These are phyloP conservation scores for Pectinophora gossypiella DNA, from an alignment of 1,140 invertebrate species.

Conservation along the genomic window DNA sequence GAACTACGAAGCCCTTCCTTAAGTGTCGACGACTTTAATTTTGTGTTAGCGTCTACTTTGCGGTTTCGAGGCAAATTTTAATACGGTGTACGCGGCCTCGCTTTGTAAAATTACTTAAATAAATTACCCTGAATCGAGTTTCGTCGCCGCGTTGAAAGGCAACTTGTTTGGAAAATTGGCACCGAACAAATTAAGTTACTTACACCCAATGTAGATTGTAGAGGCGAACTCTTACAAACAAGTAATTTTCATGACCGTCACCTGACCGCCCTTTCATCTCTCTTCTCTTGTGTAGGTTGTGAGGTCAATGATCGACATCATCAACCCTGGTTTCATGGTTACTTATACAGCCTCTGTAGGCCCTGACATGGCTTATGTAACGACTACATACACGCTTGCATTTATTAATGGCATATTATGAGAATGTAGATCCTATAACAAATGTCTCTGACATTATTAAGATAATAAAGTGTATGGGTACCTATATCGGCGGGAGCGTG, in stretches of 20 bases:
- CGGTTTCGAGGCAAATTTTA: slow-evolving; percentile 68
- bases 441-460: slow-evolving; percentile 12
- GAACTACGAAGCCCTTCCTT: slow-evolving; percentile 66
- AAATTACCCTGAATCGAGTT: slow-evolving; percentile 62
- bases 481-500: slow-evolving; percentile 24
- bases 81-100: slow-evolving; percentile 53
- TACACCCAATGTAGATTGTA: background rate
- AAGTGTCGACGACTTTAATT: slow-evolving; percentile 74
- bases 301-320: too few species aligned
- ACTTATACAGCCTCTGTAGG: too few species aligned
- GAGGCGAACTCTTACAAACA: background rate
- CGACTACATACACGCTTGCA: too few species aligned
- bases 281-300: too few species aligned
- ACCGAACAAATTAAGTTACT: slow-evolving; percentile 32
- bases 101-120: slow-evolving; percentile 66
- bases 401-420: background rate
- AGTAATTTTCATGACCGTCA: too few species aligned
- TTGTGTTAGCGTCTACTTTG: slow-evolving; percentile 73
- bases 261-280: too few species aligned
- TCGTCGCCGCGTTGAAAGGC: slow-evolving; percentile 33
- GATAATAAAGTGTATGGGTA: slow-evolving; percentile 19
- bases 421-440: background rate
- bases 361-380: too few species aligned
- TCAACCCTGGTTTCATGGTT: too few species aligned
- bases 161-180: slow-evolving; percentile 52